Evolutionary conservation across 2,797 vertebrate genomes (phyloP).

Genomic region (Epinephelus coioides): DNA sequence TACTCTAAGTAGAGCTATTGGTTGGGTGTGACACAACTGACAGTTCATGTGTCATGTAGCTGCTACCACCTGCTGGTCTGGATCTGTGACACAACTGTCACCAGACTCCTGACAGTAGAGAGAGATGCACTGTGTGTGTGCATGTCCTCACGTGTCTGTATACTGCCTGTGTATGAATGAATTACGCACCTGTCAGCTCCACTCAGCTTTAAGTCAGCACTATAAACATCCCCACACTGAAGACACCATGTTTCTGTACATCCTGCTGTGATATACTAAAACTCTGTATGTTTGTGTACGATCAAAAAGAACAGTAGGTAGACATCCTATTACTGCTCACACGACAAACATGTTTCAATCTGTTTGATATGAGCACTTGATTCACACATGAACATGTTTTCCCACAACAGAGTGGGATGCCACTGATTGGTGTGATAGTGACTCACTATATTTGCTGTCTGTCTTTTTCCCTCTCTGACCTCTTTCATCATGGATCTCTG

Average conservation of each 20-base stretch:
- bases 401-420: background rate
- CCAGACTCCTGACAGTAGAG: background rate
- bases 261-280: background rate
- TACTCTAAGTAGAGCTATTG: background rate
- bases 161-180: background rate
- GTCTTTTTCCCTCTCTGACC: slow-evolving; percentile 25
- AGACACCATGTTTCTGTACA: background rate
- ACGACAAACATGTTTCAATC: background rate
- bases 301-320: background rate
- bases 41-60: background rate
- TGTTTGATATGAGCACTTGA: background rate
- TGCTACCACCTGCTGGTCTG: slow-evolving; percentile 58
- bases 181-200: background rate
- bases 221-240: background rate
- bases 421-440: background rate
- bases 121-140: background rate
- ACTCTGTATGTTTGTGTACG: background rate
- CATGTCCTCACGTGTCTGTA: background rate
- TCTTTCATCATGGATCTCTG: slow-evolving; percentile 21
- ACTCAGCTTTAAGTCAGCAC: slow-evolving; percentile 1
- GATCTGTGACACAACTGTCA: slow-evolving; percentile 8
- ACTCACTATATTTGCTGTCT: slow-evolving; percentile 4
- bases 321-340: background rate
- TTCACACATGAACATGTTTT: background rate
- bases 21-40: background rate